Conservation (phyloP, 2,113 vertebrate genomes). For the Piliocolobus tephrosceles region DNA sequence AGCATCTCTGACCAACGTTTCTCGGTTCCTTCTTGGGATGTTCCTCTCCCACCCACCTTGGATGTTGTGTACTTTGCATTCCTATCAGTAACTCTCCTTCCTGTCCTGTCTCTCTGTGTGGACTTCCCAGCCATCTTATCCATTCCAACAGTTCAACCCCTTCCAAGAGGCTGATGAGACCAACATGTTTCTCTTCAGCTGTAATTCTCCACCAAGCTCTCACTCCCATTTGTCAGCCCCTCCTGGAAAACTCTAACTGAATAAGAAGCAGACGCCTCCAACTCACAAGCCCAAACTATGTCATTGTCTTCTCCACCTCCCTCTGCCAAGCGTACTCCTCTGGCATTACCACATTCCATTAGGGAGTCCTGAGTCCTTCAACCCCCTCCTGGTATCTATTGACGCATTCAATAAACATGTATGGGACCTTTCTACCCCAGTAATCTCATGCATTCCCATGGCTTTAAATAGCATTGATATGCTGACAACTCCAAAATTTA, state of each 20-base stretch:
- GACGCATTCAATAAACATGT: background rate
- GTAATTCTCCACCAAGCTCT: background rate
- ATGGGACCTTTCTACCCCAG: background rate
- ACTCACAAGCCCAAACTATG: background rate
- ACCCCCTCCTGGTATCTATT: background rate
- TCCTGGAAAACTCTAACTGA: background rate
- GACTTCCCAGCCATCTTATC: background rate
- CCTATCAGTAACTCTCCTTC: background rate
- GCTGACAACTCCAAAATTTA: background rate
- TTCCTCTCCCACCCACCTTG: background rate
- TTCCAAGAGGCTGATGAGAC: background rate
- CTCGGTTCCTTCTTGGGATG: background rate
- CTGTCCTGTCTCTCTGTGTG: background rate
- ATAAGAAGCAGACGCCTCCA: background rate
- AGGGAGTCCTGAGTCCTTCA: background rate
- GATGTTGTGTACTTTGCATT: rapidly evolving
- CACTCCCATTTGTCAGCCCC: background rate
- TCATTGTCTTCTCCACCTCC: rapidly evolving
- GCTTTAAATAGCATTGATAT: conserved; percentile 25
- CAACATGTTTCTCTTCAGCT: background rate
- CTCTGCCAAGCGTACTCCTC: background rate
- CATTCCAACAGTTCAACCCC: background rate
- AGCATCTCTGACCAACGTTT: background rate
- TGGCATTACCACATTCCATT: rapidly evolving
- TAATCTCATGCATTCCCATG: background rate